A percentile compares a stretch with the other conserved stretches of the same genome.
phyloP scores from a whole-genome alignment of 2,888 invertebrate species.

The Andrena minutula region DNA sequence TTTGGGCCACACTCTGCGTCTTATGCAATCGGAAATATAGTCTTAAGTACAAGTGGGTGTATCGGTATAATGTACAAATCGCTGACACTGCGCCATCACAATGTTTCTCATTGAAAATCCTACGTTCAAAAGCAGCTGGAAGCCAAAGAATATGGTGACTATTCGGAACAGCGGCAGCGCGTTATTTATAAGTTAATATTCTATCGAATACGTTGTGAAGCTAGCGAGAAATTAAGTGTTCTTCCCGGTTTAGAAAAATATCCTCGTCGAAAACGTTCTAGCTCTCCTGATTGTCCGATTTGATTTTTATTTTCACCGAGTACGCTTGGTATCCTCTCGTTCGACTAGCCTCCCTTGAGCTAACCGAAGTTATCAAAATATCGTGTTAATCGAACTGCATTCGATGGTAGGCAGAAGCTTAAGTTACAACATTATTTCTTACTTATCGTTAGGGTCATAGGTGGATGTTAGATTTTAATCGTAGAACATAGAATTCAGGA shows the following conservation, averaged over 20 bases:
- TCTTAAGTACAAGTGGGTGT: slow-evolving; percentile 7
- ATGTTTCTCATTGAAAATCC: slow-evolving; percentile 14
- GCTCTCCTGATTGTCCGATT: slow-evolving; percentile 60
- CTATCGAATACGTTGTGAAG: not conserved
- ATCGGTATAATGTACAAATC: slow-evolving; percentile 37
- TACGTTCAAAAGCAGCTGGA: not conserved
- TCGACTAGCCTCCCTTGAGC: not conserved
- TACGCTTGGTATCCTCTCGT: not conserved
- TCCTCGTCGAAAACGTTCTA: slow-evolving; percentile 34
- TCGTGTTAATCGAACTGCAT: slow-evolving; percentile 3
- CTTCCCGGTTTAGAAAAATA: slow-evolving; percentile 51
- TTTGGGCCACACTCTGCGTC: no score
- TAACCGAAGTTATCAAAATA: slow-evolving; percentile 19
- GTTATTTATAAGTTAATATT: not conserved
- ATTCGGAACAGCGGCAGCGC: not conserved
- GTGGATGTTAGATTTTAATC: not conserved
- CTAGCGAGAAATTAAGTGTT: not conserved
- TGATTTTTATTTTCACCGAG: slow-evolving; percentile 20
- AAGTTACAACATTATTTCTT: not conserved
- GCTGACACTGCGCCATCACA: slow-evolving; percentile 55
- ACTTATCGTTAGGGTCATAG: not conserved
- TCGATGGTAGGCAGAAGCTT: slow-evolving; percentile 38
- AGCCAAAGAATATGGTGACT: not conserved
- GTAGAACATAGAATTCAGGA: no score
- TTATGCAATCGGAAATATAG: not conserved